phyloP scores from a whole-genome alignment of 2,888 invertebrate species.

The Chaetoderma sp. region DNA sequence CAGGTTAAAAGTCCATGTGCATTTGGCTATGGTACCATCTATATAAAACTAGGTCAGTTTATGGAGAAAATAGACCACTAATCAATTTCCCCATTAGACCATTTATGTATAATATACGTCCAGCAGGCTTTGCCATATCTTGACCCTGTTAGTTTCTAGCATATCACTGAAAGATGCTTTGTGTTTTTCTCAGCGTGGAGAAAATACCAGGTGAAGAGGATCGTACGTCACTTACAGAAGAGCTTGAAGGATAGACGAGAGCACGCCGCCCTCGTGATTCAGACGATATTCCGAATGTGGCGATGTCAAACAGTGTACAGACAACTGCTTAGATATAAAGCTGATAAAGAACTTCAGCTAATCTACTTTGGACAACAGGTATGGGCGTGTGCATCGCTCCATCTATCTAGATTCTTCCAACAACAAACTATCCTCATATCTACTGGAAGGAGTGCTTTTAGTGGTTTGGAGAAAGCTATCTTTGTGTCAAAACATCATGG shows the following conservation, averaged over 20 bases:
- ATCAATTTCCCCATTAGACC: no score
- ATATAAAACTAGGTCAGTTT: no score
- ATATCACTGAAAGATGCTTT: background rate
- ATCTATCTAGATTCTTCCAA: background rate
- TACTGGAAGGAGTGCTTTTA: background rate
- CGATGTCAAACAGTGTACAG: conserved; percentile 71
- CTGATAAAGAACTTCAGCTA: conserved; percentile 84
- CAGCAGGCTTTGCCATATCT: background rate
- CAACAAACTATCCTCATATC: background rate
- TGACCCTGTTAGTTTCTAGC: background rate
- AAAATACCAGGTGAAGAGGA: conserved; percentile 36
- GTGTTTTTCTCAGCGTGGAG: conserved; percentile 43
- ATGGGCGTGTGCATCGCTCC: background rate
- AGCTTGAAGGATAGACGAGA: conserved; percentile 12
- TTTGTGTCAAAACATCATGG: no score
- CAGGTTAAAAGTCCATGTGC: no score
- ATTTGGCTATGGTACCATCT: no score
- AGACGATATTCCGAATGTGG: conserved; percentile 84
- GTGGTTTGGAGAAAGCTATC: no score
- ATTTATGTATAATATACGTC: no score
- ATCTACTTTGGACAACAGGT: conserved; percentile 92
- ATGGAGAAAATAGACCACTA: no score
- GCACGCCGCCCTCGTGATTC: conserved; percentile 75
- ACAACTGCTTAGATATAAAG: conserved; percentile 75
- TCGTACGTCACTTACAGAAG: conserved; percentile 24